Evolutionary conservation across 2,888 invertebrate genomes (phyloP).

Genomic region (Metacarcinus magister): DNA sequence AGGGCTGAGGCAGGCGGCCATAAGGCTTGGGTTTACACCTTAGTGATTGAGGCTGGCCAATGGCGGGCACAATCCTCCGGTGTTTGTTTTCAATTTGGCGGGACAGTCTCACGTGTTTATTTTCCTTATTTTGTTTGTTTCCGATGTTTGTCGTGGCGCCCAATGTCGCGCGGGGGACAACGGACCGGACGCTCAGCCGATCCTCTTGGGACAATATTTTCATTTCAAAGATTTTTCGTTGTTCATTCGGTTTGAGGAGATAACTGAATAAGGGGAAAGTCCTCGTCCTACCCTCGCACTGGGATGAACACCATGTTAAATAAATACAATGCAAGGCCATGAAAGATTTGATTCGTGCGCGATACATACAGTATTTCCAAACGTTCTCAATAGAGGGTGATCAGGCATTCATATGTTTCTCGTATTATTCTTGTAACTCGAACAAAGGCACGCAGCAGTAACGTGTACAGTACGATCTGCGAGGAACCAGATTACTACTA

Average conservation of each 20-base stretch:
- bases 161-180: constrained; percentile 49
- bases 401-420: not conserved
- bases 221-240: constrained; percentile 7
- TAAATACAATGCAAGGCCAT: not conserved
- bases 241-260: not conserved
- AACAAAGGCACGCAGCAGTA: not conserved
- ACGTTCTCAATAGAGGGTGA: not conserved
- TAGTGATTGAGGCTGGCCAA: constrained; percentile 74
- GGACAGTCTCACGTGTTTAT: constrained; percentile 70
- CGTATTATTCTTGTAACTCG: not conserved
- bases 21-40: constrained; percentile 77
- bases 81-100: constrained; percentile 80
- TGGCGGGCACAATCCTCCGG: constrained; percentile 72
- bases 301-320: not conserved
- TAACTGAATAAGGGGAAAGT: not conserved
- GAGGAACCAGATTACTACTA: not conserved
- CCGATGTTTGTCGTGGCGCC: constrained; percentile 76
- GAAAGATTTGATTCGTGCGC: not conserved
- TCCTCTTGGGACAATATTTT: constrained; percentile 57
- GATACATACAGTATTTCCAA: not conserved
- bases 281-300: not conserved
- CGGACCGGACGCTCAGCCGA: not conserved
- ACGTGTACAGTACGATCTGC: not conserved
- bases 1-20: constrained; percentile 63
- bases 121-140: constrained; percentile 80